These are phyloP conservation scores for Australoheros facetus DNA, from an alignment of 2,797 vertebrate species.

Conservation along the genomic window DNA sequence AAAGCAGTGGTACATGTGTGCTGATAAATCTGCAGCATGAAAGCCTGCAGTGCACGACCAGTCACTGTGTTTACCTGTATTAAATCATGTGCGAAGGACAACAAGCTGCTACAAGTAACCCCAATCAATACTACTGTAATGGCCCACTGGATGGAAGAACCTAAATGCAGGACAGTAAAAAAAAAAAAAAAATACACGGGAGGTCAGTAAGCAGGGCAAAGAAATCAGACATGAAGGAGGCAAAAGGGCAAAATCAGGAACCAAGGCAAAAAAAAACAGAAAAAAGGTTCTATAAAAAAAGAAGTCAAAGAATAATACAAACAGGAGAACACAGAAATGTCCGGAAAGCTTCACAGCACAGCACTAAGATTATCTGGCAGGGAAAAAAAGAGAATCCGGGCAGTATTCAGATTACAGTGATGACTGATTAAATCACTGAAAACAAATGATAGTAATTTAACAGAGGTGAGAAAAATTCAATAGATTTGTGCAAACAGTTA, in stretches of 20 bases:
- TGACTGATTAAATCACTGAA: neutral
- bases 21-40: neutral
- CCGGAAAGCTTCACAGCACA: neutral
- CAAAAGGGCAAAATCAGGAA: neutral
- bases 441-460: no score
- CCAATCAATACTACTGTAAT: constrained; percentile 10
- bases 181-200: neutral
- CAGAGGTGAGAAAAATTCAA: neutral
- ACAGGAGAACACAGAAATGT: neutral
- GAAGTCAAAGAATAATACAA: neutral
- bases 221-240: neutral
- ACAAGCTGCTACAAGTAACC: neutral
- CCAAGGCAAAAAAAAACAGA: neutral
- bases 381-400: no score
- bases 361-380: neutral
- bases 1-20: neutral
- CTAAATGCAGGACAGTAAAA: neutral
- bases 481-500: neutral
- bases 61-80: neutral
- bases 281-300: neutral
- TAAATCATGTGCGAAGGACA: constrained; percentile 12
- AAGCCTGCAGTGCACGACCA: neutral
- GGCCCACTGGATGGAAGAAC: neutral
- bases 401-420: neutral
- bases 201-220: neutral